Conservation (phyloP, 1,140 invertebrate species). For the Penaeus chinensis region DNA sequence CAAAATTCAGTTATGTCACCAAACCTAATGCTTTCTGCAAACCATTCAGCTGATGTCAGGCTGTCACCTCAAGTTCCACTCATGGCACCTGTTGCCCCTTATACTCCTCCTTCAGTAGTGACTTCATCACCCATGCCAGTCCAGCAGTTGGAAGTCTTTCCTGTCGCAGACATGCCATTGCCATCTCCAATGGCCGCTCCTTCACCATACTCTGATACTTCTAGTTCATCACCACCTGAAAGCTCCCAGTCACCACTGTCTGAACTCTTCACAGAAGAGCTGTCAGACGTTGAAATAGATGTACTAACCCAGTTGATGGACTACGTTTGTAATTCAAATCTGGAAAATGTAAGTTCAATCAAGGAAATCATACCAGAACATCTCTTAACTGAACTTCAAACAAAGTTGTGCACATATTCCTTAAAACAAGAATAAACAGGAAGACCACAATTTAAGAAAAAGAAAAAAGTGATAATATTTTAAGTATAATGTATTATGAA, state of each 20-base stretch:
- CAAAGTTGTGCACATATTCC: conserved; percentile 51
- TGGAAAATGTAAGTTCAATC: conserved; percentile 49
- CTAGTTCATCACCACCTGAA: conserved; percentile 43
- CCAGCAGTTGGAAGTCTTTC: conserved; percentile 13
- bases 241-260: conserved; percentile 46
- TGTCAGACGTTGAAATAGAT: conserved; percentile 52
- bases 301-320: conserved; percentile 51
- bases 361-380: conserved; percentile 51
- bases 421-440: conserved; percentile 41
- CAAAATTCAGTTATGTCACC: conserved; percentile 7
- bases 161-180: conserved; percentile 38
- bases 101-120: conserved; percentile 33
- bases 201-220: conserved; percentile 50
- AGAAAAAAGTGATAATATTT: too few relatives aligned
- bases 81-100: conserved; percentile 49
- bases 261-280: conserved; percentile 47
- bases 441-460: background rate
- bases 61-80: background rate
- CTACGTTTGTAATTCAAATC: conserved; percentile 47
- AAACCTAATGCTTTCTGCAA: conserved; percentile 1
- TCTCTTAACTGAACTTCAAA: conserved; percentile 48
- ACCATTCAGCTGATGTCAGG: conserved; percentile 9
- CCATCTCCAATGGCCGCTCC: conserved; percentile 49
- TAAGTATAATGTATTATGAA: too few relatives aligned
- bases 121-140: conserved; percentile 35